Evolutionary conservation across 2,888 invertebrate genomes (phyloP).

Genomic region (Gastracanthus pulcherrimus): DNA sequence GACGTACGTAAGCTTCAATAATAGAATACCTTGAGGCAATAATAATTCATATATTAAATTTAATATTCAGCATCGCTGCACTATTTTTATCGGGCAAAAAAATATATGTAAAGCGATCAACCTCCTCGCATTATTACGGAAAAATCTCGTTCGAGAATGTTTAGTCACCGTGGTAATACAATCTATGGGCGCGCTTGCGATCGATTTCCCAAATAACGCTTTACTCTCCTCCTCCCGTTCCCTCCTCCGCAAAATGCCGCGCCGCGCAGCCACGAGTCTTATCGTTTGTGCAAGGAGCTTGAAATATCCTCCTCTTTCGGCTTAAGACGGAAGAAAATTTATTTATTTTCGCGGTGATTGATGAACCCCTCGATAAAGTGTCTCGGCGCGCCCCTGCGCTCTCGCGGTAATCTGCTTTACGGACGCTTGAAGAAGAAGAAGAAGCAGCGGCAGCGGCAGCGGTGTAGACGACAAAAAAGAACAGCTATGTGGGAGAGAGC

Average conservation of each 20-base stretch:
- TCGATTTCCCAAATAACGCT: conserved; percentile 26
- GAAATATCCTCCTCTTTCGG: conserved; percentile 50
- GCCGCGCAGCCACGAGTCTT: neutral
- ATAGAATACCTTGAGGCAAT: no score
- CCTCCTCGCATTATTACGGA: neutral
- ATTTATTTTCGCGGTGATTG: conserved; percentile 69
- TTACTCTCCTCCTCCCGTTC: neutral
- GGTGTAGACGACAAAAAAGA: neutral
- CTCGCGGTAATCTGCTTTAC: conserved; percentile 52
- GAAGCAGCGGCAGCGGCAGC: neutral
- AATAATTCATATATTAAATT: no score
- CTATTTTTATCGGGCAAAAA: neutral
- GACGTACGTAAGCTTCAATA: no score
- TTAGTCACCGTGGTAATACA: conserved; percentile 11
- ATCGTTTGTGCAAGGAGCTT: conserved; percentile 30
- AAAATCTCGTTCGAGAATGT: neutral
- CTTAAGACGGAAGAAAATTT: conserved; percentile 62
- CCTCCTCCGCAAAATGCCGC: neutral
- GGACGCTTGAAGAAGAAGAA: conserved; percentile 42
- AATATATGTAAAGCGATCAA: neutral
- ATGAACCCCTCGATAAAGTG: conserved; percentile 66
- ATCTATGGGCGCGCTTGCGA: neutral
- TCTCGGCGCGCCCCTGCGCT: conserved; percentile 38
- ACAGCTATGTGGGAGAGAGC: neutral
- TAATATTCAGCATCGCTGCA: no score